Base-by-base conservation (phyloP, 2,888 invertebrate genomes). In the Drosophila mimica region DNA sequence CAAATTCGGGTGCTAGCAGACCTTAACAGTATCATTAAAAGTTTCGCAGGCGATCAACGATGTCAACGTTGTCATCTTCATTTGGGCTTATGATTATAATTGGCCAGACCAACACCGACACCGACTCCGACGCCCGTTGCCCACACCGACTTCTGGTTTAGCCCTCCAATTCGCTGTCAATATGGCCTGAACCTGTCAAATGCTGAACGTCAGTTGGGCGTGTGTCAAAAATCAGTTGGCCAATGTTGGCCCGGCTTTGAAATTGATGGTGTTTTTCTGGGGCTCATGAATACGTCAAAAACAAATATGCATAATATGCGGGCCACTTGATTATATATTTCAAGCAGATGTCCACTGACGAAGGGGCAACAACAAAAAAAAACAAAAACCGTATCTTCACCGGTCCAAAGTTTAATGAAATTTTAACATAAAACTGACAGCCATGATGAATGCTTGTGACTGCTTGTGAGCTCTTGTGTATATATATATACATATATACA, bases 41-140 rank as follows among this genome's bases (percentile, higher is more conserved):
- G 52, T 82, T 84, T 70, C 65, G 43, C 72, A 67, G 60, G 63
- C 63, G 52, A 25, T 57, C 57, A 57, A 57, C 60, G 69, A 71
- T 73, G 82, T 82, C 84, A 82, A 73, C 70, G 85, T 56, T 56
- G 56, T 81, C 87, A 73, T 89, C 90, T 86, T 81, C 86, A 88
- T 88, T 89, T 79, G 83, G 82, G 86, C 82, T 90, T 83, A 86
- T 90, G 75, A 79, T 88, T 79, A 90, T 85, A 84, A 89, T 86
- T 84, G 87, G 84, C 70, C 76, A 66, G 33, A 58, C 67, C 28
- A 30, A 15, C 25, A 4, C 3, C 28, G 28, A 54, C 36, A 11
- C 11, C 59, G 69, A 70, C 74, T 4, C 20, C 46, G 3, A 20
- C 43, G 11, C 17, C 20, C 46, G 3, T 13, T 20, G 11, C 17